Evolutionary conservation across 2,797 vertebrate species (phyloP).

Genomic region (Champsocephalus esox): DNA sequence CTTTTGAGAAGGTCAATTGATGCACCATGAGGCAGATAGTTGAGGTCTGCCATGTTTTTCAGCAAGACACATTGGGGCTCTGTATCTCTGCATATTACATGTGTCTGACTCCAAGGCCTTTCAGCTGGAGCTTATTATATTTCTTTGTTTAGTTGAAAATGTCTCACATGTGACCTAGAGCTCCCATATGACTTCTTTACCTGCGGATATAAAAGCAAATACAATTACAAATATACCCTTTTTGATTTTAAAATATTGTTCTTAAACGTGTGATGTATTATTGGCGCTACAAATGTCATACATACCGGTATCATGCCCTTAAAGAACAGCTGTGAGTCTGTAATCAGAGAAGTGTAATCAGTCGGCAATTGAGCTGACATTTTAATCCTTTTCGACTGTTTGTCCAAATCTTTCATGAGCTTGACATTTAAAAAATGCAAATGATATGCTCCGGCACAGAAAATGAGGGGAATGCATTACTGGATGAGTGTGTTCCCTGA

Average conservation of each 20-base stretch:
- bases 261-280: constrained; percentile 8
- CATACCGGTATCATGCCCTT: background rate
- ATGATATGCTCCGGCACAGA: constrained; percentile 41
- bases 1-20: constrained; percentile 63
- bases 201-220: background rate
- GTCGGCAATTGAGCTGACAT: constrained; percentile 56
- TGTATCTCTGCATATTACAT: background rate
- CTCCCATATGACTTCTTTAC: background rate
- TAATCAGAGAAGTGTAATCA: constrained; percentile 62
- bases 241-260: constrained; percentile 1
- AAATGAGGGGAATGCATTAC: constrained; percentile 38
- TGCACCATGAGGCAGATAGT: constrained; percentile 35
- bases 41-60: constrained; percentile 35
- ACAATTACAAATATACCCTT: background rate
- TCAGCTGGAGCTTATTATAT: background rate
- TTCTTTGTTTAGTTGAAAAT: background rate
- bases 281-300: background rate
- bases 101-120: background rate
- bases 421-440: constrained; percentile 76
- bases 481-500: constrained; percentile 8
- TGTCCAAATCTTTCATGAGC: constrained; percentile 55
- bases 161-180: background rate
- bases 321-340: constrained; percentile 23
- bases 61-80: constrained; percentile 16
- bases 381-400: constrained; percentile 60